Percentiles rank a stretch among this genome's conserved stretches.
Evolutionary conservation across 2,888 invertebrate genomes (phyloP).

Genomic region (Melangyna quadrimaculata): DNA sequence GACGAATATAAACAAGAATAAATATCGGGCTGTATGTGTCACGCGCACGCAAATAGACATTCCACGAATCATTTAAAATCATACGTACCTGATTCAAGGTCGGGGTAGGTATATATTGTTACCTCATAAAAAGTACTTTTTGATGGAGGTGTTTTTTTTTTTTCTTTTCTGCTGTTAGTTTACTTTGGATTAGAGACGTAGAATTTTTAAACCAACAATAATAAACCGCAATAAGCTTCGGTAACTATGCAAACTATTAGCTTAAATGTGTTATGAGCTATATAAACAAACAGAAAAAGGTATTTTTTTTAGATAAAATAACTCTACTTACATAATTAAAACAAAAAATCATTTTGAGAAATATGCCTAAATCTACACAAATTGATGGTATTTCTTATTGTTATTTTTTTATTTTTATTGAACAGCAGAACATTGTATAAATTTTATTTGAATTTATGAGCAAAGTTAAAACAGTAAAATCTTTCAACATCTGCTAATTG

Average conservation of each 20-base stretch:
- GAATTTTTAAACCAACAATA: neutral
- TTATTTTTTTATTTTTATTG: neutral
- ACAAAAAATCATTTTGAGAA: neutral
- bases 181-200: neutral
- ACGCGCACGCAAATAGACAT: conserved; percentile 28
- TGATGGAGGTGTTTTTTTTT: neutral
- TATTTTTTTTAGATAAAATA: neutral
- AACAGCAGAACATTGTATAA: neutral
- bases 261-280: neutral
- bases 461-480: neutral
- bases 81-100: conserved; percentile 1
- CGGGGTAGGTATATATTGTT: neutral
- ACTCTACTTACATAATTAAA: neutral
- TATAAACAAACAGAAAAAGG: neutral
- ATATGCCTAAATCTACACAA: neutral
- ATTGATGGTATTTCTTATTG: neutral
- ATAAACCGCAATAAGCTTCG: neutral
- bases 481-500: conserved; percentile 9
- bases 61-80: conserved; percentile 4
- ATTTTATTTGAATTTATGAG: conserved; percentile 2
- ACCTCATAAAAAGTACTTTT: conserved; percentile 22
- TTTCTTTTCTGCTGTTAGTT: neutral
- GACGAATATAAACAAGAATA: neutral
- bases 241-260: conserved; percentile 19
- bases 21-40: conserved; percentile 5